Conservation (phyloP, 2,888 invertebrate species). For the Cremastinae sp. region DNA sequence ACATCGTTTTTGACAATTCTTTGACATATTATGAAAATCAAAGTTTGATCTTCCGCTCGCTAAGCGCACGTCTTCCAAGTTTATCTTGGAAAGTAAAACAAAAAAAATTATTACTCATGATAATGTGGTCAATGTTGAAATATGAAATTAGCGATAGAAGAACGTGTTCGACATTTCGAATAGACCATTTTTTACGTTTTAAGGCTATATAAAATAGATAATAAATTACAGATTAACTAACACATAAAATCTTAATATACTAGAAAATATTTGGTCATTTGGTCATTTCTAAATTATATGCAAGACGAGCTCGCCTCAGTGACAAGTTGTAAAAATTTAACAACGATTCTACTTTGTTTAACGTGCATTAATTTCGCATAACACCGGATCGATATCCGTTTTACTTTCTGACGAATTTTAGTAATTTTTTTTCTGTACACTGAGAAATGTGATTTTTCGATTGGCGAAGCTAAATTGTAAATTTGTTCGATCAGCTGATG, state of each 20-base stretch:
- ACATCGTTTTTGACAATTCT: constrained; percentile 42
- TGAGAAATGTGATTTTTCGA: constrained; percentile 14
- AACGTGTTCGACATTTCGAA: constrained; percentile 25
- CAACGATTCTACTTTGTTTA: constrained; percentile 20
- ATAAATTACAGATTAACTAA: constrained; percentile 65
- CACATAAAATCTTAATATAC: constrained; percentile 70
- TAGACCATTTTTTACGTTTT: constrained; percentile 37
- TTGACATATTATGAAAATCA: constrained; percentile 34
- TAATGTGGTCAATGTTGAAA: constrained; percentile 34
- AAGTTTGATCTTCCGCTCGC: constrained; percentile 39
- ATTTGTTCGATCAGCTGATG: constrained; percentile 35
- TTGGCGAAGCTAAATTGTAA: constrained; percentile 27
- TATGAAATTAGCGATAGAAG: constrained; percentile 33
- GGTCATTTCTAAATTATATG: constrained; percentile 58
- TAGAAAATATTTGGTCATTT: constrained; percentile 80
- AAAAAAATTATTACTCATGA: constrained; percentile 27
- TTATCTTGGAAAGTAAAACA: constrained; percentile 23
- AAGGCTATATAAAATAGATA: constrained; percentile 53
- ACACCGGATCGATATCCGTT: background rate
- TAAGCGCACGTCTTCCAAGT: constrained; percentile 33
- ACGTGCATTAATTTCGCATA: constrained; percentile 31
- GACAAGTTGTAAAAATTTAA: constrained; percentile 37
- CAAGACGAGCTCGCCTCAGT: constrained; percentile 24
- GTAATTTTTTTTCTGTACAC: constrained; percentile 8
- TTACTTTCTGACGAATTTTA: background rate